A percentile compares a stretch with the other conserved stretches of the same genome.
Conservation (phyloP, 2,113 vertebrate genomes). For the Chionomys nivalis region DNA sequence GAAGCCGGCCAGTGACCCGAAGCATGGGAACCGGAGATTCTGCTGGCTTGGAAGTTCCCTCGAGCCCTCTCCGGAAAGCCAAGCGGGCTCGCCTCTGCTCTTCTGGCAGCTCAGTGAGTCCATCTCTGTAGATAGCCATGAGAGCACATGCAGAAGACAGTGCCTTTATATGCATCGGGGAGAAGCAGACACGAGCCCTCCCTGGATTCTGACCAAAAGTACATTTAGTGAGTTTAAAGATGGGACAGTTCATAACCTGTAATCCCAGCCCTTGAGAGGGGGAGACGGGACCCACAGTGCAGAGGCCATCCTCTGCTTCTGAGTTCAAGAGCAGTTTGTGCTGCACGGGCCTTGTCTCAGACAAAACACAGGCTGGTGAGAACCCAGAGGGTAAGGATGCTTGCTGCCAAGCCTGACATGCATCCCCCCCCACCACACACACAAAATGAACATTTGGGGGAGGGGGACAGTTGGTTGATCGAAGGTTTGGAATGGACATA, state of each 20-base stretch:
- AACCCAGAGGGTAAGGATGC: background rate
- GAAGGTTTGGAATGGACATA: no score
- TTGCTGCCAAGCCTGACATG: background rate
- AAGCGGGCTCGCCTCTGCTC: slow-evolving; percentile 93
- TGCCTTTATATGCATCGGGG: rapidly evolving
- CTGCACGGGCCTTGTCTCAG: background rate
- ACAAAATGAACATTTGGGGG: no score
- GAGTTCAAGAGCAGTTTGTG: background rate
- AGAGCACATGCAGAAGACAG: rapidly evolving
- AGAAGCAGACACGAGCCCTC: background rate
- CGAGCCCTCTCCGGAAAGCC: slow-evolving; percentile 87
- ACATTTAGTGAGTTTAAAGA: background rate
- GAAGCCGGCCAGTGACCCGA: slow-evolving; percentile 91
- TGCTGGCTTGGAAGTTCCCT: slow-evolving; percentile 81
- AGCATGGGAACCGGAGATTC: slow-evolving; percentile 91
- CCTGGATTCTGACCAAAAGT: background rate
- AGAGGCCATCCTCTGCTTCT: background rate
- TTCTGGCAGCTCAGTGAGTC: slow-evolving; percentile 89
- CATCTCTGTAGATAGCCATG: rapidly evolving
- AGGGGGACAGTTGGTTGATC: background rate
- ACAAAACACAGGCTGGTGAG: background rate
- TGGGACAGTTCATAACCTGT: background rate
- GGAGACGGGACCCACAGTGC: background rate
- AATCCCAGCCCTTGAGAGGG: background rate
- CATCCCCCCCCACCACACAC: background rate